Evolutionary conservation across 2,797 vertebrate species (phyloP).

Genomic region (Oreonectes daqikongensis): DNA sequence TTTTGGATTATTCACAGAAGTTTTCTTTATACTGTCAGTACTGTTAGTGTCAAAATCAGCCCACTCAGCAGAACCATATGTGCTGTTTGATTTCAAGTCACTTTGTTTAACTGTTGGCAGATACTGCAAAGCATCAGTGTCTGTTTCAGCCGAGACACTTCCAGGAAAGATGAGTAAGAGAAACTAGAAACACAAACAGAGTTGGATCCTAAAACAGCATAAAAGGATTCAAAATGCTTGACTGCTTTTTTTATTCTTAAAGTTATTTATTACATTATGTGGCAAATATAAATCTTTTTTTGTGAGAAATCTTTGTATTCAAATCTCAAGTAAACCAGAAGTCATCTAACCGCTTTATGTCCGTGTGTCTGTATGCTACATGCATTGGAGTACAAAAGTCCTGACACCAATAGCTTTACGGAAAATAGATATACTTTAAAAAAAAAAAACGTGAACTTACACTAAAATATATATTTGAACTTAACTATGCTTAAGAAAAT

Average conservation of each 20-base stretch:
- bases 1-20: constrained; percentile 13
- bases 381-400: not conserved
- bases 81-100: constrained; percentile 15
- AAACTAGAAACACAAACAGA: not conserved
- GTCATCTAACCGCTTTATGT: not conserved
- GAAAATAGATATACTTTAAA: too few relatives aligned
- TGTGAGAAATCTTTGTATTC: constrained; percentile 8
- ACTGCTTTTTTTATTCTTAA: constrained; percentile 25
- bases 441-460: too few relatives aligned
- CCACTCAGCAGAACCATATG: not conserved
- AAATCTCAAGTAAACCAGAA: constrained; percentile 27
- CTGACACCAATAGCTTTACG: not conserved
- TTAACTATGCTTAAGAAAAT: too few relatives aligned
- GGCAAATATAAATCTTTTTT: not conserved
- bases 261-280: constrained; percentile 29
- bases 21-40: constrained; percentile 6
- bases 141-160: constrained; percentile 7
- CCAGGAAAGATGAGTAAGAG: not conserved
- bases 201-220: not conserved
- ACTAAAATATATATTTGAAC: too few relatives aligned
- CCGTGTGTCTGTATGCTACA: not conserved
- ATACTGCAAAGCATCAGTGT: not conserved
- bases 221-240: not conserved
- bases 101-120: constrained; percentile 13
- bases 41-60: not conserved